Conservation (phyloP, 2,113 vertebrate genomes). For the cat (Felis catus) region F.catus_Fca126_mat1.0 CM031413.1:50268001-50268500, state of each 20-base stretch:
- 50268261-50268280: not conserved
- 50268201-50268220: not conserved
- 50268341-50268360: not conserved
- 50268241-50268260: not conserved
- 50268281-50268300: not conserved
- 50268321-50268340: not conserved
- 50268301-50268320: not conserved
- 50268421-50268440: not conserved
- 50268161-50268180: not conserved
- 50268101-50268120: not conserved
- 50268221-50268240: not conserved
- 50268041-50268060: not conserved
- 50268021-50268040: not conserved
- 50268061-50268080: not conserved
- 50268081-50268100: not conserved
- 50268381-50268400: not conserved
- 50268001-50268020: not conserved
- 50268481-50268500: not conserved
- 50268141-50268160: not conserved
- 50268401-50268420: not conserved
- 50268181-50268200: not conserved
- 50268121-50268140: not conserved
- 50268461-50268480: not conserved
- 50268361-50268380: not conserved
- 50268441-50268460: not conserved